A percentile compares a stretch with the other conserved stretches of the same genome.
Conservation (phyloP, 2,797 vertebrate species). For the Babyrousa celebensis region DNA sequence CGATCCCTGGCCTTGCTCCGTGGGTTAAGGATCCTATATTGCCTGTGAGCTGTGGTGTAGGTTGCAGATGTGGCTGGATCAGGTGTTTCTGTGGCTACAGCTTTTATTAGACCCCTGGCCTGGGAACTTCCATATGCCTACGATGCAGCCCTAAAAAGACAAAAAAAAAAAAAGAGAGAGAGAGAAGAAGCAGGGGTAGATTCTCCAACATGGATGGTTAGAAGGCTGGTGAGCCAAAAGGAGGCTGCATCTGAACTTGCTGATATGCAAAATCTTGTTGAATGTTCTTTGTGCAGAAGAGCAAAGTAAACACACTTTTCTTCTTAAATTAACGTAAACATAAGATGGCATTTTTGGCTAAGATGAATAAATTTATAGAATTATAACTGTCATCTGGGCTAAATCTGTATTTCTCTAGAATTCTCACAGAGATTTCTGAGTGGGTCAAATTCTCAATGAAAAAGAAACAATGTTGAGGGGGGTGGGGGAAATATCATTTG, state of each 20-base stretch:
- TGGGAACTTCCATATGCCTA: no score
- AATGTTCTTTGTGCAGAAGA: neutral
- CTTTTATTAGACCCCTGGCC: no score
- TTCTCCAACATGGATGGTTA: neutral
- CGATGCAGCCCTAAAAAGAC: no score
- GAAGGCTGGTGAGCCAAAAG: neutral
- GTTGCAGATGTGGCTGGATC: no score
- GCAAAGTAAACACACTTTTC: neutral
- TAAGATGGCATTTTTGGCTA: slow-evolving; percentile 28
- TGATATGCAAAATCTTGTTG: neutral
- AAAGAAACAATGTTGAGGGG: slow-evolving; percentile 48
- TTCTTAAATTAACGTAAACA: slow-evolving; percentile 25
- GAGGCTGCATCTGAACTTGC: neutral
- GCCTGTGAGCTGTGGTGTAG: no score
- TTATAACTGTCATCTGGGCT: neutral
- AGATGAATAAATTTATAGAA: slow-evolving; percentile 31
- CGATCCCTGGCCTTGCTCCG: no score
- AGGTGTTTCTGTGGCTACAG: no score
- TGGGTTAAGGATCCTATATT: no score
- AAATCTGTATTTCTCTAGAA: slow-evolving; percentile 50
- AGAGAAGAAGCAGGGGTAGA: neutral
- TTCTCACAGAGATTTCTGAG: slow-evolving; percentile 39
- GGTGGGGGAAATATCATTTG: neutral
- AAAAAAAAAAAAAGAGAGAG: no score
- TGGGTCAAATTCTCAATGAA: slow-evolving; percentile 17